Evolutionary conservation across 2,797 vertebrate species (phyloP).

Genomic region (Danio aesculapii): DNA sequence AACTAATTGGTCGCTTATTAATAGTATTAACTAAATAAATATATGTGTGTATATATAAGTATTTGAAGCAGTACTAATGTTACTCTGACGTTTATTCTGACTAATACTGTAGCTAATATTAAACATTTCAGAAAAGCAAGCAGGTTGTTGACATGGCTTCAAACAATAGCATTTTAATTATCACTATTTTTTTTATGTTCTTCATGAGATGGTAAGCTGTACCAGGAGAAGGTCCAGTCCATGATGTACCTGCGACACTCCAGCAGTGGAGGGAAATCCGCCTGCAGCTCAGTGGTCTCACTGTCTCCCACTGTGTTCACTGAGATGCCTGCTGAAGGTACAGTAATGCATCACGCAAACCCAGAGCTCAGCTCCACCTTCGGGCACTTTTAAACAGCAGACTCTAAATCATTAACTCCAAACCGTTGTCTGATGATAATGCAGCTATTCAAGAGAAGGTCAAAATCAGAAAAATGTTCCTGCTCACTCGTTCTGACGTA

Average conservation of each 20-base stretch:
- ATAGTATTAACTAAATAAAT: background rate
- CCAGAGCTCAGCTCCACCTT: background rate
- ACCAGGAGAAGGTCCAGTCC: conserved; percentile 95
- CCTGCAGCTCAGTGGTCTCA: conserved; percentile 82
- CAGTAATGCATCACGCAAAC: background rate
- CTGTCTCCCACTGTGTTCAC: conserved; percentile 85
- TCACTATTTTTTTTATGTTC: conserved; percentile 42
- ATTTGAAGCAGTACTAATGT: background rate
- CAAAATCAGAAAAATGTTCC: background rate
- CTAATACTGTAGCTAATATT: background rate
- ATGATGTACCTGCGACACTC: conserved; percentile 89
- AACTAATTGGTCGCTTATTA: too few species aligned
- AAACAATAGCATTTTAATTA: background rate
- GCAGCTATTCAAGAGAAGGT: background rate
- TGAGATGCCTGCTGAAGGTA: conserved; percentile 84
- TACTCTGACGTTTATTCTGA: background rate
- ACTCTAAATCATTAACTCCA: conserved; percentile 2
- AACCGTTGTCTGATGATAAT: background rate
- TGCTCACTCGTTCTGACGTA: background rate
- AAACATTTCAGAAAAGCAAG: background rate
- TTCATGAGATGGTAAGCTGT: conserved; percentile 90
- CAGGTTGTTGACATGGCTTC: background rate
- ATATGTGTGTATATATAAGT: background rate
- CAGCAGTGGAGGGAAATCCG: conserved; percentile 85
- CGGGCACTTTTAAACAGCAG: background rate